Evolutionary conservation across 2,888 invertebrate genomes (phyloP).

Genomic region (Eretmocerus hayati): DNA sequence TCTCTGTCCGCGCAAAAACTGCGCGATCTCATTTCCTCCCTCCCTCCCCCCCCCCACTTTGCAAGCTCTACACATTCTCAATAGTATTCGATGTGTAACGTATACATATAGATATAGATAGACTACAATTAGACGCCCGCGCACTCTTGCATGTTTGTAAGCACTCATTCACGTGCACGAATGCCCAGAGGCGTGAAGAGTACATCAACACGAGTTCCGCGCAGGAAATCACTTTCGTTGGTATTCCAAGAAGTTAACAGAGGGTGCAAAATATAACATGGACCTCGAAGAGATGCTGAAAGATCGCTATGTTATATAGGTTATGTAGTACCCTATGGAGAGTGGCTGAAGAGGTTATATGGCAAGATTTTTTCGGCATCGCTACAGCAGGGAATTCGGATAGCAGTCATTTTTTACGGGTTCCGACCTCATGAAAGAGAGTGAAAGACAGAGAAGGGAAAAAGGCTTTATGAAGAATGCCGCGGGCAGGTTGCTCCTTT

Average conservation of each 20-base stretch:
- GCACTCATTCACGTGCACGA: neutral
- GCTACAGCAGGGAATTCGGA: neutral
- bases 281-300: no score
- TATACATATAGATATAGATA: no score
- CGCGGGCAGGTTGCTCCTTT: conserved; percentile 1
- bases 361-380: neutral
- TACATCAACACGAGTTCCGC: neutral
- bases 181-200: neutral
- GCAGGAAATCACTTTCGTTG: conserved; percentile 22
- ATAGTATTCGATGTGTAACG: no score
- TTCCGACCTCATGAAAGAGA: neutral
- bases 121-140: no score
- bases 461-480: conserved; percentile 17
- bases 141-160: no score
- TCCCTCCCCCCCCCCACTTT: neutral
- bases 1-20: neutral
- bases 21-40: neutral
- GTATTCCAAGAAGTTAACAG: conserved; percentile 18
- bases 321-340: no score
- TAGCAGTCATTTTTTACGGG: conserved; percentile 16
- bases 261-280: no score
- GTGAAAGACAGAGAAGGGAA: neutral
- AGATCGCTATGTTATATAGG: no score
- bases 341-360: no score
- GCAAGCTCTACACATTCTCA: neutral